Conservation (phyloP, 2,113 vertebrate species). For the Mesoclemmys tuberculata region DNA sequence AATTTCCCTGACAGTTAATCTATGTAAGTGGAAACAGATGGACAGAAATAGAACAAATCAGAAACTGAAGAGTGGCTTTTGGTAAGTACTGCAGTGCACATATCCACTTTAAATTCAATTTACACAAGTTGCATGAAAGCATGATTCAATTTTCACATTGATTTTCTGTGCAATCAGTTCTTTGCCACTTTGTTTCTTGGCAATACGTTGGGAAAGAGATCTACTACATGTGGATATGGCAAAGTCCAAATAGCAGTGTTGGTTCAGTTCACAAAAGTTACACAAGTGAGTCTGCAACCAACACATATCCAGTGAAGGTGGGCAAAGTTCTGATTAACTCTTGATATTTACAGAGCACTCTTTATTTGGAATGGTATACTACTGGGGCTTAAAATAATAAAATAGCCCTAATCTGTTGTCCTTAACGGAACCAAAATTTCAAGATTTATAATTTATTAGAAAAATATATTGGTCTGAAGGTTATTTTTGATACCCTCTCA, state of each 20-base stretch:
- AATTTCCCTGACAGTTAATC: background rate
- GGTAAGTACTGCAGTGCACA: fast-evolving
- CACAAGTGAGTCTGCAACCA: background rate
- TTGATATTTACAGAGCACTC: background rate
- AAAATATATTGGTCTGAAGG: background rate
- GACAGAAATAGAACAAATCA: background rate
- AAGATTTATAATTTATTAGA: background rate
- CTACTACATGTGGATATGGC: background rate
- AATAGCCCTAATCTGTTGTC: background rate
- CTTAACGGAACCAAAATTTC: background rate
- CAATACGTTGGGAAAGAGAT: background rate
- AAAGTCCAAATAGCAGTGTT: background rate
- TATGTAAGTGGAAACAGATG: background rate
- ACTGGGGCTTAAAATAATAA: background rate
- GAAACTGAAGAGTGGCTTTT: background rate
- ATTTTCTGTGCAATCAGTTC: background rate
- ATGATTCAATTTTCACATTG: background rate
- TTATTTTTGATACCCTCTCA: background rate
- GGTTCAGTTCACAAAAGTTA: background rate
- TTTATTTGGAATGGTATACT: background rate
- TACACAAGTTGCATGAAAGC: background rate
- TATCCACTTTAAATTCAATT: background rate
- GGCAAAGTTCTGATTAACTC: background rate
- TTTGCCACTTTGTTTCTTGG: background rate
- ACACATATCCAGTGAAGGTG: background rate